Evolutionary conservation across 2,113 vertebrate species (phyloP), one percentile per base, ranked within the genome.

Genomic region (Sceloporus tristichus): DNA sequence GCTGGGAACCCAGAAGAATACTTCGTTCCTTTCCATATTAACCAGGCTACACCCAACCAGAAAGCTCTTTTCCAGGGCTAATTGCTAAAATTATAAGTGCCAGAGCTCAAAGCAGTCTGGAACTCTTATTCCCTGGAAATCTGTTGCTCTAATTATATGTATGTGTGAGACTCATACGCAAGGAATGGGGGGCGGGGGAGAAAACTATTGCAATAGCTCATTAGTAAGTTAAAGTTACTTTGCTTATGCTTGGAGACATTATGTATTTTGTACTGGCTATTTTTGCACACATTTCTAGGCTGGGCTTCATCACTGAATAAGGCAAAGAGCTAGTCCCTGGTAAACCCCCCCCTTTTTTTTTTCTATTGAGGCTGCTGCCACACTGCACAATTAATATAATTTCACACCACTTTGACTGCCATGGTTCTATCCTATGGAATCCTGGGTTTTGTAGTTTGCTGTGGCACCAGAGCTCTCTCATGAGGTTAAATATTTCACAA

Each of bases 1-100:
- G 27, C 68, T 86, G 62, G 29, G 70, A 56, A 48, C 23, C 56
- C 85, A 75, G 76, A 77, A 77, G n/a, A 86, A 77, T 21, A n/a
- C 25, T 70, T 29, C 2, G 0, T 53, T 11, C 10, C 42, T 53
- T 75, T 88, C 42, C 62, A 65, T 75, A 83, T 80, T 79, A 80
- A 79, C 42, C 10, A 78, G 48, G 62, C 6, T 68, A 29, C 14
- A 56, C 25, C 21, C 80, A 74, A 40, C 23, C 10, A n/a, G 18
- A 5, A 27, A 75, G 71, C 5, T 14, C 0, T n/a, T 13, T 62
- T 65, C 29, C 13, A 34, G 59, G 73, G n/a, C n/a, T 77, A 88
- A 84, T 68, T 40, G 73, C 68, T 70, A 77, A 68, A 70, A 29
- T 23, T 53, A 29, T 56, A 54, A 29, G 14, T 68, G 74, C 29